Evolutionary conservation across 2,113 vertebrate species (phyloP).

Genomic region (Neolamprologus falcicula): DNA sequence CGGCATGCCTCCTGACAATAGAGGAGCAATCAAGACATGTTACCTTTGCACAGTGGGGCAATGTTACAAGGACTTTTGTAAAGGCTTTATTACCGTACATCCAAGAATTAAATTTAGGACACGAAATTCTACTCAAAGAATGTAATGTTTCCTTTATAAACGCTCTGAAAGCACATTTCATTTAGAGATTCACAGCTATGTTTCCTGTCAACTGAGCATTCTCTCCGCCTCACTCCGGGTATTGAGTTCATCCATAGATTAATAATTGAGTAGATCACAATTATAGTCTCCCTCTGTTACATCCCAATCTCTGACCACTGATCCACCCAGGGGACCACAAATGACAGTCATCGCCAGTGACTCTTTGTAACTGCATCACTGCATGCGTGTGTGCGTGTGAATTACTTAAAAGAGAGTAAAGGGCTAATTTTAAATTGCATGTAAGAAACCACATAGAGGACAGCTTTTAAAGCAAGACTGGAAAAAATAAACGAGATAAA

Average conservation of each 20-base stretch:
- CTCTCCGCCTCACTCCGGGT: not conserved
- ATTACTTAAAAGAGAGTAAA: conserved; percentile 36
- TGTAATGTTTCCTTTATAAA: not conserved
- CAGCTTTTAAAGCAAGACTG: not conserved
- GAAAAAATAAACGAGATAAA: not conserved
- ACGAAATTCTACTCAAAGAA: not conserved
- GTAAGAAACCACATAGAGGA: not conserved
- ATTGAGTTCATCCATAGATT: conserved; percentile 31
- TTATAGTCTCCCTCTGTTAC: conserved; percentile 45
- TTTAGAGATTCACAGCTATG: not conserved
- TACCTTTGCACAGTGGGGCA: not conserved
- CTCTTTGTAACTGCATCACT: not conserved
- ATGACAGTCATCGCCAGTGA: conserved; percentile 31
- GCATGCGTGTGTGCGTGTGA: not conserved
- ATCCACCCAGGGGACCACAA: conserved; percentile 14
- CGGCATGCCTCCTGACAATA: not conserved
- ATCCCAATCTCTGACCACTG: conserved; percentile 40
- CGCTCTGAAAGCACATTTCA: not conserved
- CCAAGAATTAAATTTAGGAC: not conserved
- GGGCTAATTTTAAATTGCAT: conserved; percentile 19
- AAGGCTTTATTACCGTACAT: not conserved
- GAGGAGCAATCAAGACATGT: not conserved
- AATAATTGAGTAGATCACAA: conserved; percentile 48
- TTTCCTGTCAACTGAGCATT: not conserved
- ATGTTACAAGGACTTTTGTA: not conserved